These are phyloP conservation scores for Lagocephalus sceleratus DNA, from an alignment of 2,797 vertebrate species.

Conservation along the genomic window DNA sequence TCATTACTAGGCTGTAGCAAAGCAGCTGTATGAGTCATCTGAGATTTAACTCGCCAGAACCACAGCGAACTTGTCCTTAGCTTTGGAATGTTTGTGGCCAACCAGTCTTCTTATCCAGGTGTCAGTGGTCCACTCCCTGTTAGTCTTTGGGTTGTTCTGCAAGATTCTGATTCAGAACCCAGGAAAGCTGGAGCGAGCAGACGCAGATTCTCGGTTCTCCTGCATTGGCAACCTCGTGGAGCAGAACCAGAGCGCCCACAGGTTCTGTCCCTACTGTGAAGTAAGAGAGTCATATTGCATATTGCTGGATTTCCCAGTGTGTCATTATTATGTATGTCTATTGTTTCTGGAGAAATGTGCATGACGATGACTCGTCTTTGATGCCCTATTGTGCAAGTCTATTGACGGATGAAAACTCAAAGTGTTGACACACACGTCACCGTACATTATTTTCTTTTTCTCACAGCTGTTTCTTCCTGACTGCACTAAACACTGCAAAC, in stretches of 20 bases:
- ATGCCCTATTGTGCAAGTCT: no score
- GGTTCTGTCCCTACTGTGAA: slow-evolving; percentile 83
- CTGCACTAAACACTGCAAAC: slow-evolving; percentile 79
- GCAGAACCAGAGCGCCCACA: slow-evolving; percentile 68
- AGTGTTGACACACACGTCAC: background rate
- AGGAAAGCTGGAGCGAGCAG: slow-evolving; percentile 61
- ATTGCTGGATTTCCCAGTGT: background rate
- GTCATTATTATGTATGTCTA: no score
- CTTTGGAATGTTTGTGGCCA: slow-evolving; percentile 70
- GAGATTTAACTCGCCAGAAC: background rate
- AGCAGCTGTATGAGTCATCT: background rate
- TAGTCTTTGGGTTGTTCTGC: slow-evolving; percentile 73
- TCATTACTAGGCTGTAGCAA: no score
- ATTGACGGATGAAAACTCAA: background rate
- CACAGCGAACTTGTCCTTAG: slow-evolving; percentile 61
- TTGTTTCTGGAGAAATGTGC: no score
- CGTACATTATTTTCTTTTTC: slow-evolving; percentile 3
- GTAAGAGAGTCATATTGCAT: slow-evolving; percentile 47
- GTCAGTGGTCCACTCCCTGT: slow-evolving; percentile 68
- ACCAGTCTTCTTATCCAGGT: slow-evolving; percentile 63
- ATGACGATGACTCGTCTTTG: no score
- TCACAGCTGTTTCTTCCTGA: slow-evolving; percentile 74
- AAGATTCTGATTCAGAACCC: slow-evolving; percentile 77
- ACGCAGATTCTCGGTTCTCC: slow-evolving; percentile 70
- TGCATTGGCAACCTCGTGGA: slow-evolving; percentile 75